These are phyloP conservation scores for Rhinophrynus dorsalis DNA, from an alignment of 2,797 vertebrate genomes.

Conservation along the genomic window DNA sequence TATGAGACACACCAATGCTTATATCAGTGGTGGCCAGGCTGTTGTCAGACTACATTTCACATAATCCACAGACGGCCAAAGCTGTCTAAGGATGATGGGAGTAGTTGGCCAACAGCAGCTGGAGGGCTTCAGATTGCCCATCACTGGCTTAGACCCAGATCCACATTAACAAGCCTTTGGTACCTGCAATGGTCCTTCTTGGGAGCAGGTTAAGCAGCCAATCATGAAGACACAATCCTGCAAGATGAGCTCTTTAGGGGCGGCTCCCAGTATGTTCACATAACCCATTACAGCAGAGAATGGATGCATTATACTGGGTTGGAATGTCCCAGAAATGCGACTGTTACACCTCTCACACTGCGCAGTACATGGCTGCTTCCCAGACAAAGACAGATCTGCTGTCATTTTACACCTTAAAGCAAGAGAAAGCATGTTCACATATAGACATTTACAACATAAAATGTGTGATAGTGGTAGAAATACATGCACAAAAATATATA, in stretches of 20 bases:
- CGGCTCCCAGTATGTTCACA: conserved; percentile 72
- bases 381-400: conserved; percentile 70
- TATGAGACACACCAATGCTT: no score
- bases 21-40: no score
- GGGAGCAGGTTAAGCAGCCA: conserved; percentile 75
- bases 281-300: conserved; percentile 78
- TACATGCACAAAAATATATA: no score
- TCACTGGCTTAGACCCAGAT: no score
- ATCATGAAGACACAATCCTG: conserved; percentile 69
- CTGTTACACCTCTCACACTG: conserved; percentile 77
- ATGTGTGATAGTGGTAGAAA: no score
- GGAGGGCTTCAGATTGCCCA: no score
- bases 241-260: conserved; percentile 71
- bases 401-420: conserved; percentile 74
- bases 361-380: conserved; percentile 62
- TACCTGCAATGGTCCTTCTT: conserved; percentile 70
- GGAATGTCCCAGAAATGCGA: conserved; percentile 67
- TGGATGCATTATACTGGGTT: conserved; percentile 74
- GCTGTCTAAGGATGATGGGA: no score
- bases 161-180: no score
- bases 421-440: not conserved
- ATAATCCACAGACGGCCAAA: no score
- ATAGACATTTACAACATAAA: not conserved
- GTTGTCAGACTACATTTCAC: no score
- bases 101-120: no score